Evolutionary conservation across 2,888 invertebrate genomes (phyloP).

Genomic region (Palloptera scutellata): DNA sequence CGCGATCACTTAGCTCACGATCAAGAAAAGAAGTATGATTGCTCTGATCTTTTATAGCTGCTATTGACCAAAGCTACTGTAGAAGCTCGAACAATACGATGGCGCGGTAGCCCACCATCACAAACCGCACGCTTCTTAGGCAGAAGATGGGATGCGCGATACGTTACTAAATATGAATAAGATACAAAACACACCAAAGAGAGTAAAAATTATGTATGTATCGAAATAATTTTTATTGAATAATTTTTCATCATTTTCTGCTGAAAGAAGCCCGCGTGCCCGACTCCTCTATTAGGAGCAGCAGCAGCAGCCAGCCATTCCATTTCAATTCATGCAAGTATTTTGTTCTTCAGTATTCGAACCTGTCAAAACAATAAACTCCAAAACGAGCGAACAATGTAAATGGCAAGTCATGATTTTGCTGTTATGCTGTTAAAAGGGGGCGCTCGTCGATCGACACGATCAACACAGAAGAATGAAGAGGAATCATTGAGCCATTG

Average conservation of each 20-base stretch:
- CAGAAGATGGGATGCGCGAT: too few relatives aligned
- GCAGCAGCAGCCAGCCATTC: not conserved
- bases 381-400: conserved; percentile 62
- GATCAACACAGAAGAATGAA: conserved; percentile 53
- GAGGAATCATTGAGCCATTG: conserved; percentile 29
- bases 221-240: conserved; percentile 61
- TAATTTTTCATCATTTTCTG: conserved; percentile 59
- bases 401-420: conserved; percentile 63
- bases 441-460: conserved; percentile 62
- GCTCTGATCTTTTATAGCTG: conserved; percentile 25
- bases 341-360: conserved; percentile 34
- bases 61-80: conserved; percentile 42
- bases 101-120: too few relatives aligned
- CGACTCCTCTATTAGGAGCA: conserved; percentile 21
- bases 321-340: not conserved
- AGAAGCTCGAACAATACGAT: not conserved
- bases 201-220: conserved; percentile 28
- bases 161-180: too few relatives aligned
- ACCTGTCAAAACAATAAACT: conserved; percentile 61
- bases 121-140: too few relatives aligned
- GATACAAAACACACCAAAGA: conserved; percentile 20
- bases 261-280: conserved; percentile 48
- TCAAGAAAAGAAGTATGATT: conserved; percentile 54
- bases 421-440: conserved; percentile 60
- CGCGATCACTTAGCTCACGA: conserved; percentile 65